phyloP scores from a whole-genome alignment of 2,797 vertebrate genomes.

The Pantherophis alleghaniensis region DNA sequence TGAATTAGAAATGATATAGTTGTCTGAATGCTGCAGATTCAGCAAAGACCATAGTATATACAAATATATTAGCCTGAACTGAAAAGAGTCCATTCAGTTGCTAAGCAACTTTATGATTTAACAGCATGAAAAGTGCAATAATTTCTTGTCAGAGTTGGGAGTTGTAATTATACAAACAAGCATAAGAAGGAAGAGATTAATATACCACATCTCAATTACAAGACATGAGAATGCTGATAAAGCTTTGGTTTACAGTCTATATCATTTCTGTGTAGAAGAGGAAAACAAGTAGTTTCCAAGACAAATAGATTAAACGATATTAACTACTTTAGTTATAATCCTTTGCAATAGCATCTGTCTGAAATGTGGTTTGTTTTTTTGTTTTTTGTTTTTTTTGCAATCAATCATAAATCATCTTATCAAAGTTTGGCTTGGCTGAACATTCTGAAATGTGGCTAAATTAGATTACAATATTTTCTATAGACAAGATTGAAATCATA shows the following conservation, averaged over 20 bases:
- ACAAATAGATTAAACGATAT: background rate
- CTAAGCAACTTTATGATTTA: conserved; percentile 23
- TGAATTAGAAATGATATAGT: background rate
- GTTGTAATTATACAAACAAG: conserved; percentile 16
- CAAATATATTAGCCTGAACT: conserved; percentile 3
- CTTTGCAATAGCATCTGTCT: background rate
- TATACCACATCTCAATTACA: background rate
- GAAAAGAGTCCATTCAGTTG: conserved; percentile 12
- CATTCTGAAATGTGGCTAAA: background rate
- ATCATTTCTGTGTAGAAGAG: background rate
- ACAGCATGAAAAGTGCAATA: conserved; percentile 1
- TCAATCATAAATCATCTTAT: background rate
- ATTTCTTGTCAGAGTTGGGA: background rate
- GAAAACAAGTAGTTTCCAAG: background rate
- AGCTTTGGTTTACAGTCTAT: background rate
- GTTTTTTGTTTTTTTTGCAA: background rate
- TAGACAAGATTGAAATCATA: background rate
- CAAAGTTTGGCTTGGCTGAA: background rate
- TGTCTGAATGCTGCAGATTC: background rate
- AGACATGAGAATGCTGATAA: background rate
- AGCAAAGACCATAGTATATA: conserved; percentile 9
- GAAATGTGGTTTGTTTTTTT: background rate
- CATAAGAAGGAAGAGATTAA: background rate
- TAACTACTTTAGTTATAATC: background rate
- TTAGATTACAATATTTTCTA: background rate